Base-by-base conservation (phyloP, 2,113 vertebrate genomes). In the Acrocephalus kingi region DNA sequence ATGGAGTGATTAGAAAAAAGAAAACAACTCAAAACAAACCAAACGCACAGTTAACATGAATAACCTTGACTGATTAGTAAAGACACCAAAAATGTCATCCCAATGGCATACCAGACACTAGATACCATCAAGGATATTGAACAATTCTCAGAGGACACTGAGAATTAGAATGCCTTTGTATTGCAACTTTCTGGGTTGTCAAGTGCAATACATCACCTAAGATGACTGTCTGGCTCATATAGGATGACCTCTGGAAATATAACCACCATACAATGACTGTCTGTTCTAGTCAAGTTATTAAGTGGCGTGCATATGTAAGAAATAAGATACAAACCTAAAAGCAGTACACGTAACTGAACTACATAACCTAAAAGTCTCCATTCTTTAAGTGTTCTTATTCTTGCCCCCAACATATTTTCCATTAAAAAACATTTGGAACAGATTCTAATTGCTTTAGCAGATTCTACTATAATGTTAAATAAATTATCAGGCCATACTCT, bases 401-500 rank as follows among this genome's bases (percentile, higher is more conserved):
- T 83, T 95, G 80, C n/a, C 45, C 67, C 64, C 56, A 83, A 71
- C 51, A 67, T 92, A 94, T 87, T 97, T 98, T 96, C 93, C 90
- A 89, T 83, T 90, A 86, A 92, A 96, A 96, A 96, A 82, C 45
- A 93, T 74, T 95, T 96, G 88, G 75, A 97, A 81, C 41, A 93
- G 62, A 89, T 79, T 94, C 92, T 97, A 98, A 98, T 97, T 97
- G 87, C 96, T 98, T 98, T 97, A 97, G 93, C 98, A 98, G 98
- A 96, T 97, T 95, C 84, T 86, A 77, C 87, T 89, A 96, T 46
- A 64, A 86, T 91, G 95, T 96, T 94, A 96, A 92, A 96, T 92
- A 97, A 97, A 94, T 97, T 97, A 97, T 94, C 55, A 41, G 89
- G 35, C 84, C 66, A 84, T 96, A 96, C 94, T 97, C 94, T 97